phyloP scores from a whole-genome alignment of 2,113 vertebrate genomes.

The Mandrillus leucophaeus region DNA sequence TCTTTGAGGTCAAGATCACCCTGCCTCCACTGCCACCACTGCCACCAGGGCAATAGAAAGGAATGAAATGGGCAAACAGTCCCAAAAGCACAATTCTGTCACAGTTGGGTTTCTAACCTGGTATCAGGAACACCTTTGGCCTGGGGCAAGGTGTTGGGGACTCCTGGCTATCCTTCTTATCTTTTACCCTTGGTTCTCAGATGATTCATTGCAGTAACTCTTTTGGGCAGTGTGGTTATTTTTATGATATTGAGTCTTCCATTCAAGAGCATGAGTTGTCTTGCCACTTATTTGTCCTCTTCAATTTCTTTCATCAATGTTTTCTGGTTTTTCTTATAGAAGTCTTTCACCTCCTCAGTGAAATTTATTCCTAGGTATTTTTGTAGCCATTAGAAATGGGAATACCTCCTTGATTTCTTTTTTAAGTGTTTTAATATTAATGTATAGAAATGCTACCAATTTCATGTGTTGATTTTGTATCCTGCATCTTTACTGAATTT shows the following conservation, averaged over 20 bases:
- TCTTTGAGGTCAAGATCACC: background rate
- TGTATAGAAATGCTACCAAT: background rate
- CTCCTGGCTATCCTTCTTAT: background rate
- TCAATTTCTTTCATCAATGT: background rate
- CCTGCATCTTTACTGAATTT: background rate
- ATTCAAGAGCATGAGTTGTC: background rate
- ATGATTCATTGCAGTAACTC: background rate
- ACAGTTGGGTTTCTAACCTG: background rate
- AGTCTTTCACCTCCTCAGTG: background rate
- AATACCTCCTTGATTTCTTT: background rate
- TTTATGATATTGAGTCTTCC: background rate
- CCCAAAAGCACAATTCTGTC: background rate
- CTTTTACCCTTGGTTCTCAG: background rate
- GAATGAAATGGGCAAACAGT: background rate
- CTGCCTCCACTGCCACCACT: rapidly evolving
- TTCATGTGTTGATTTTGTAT: background rate
- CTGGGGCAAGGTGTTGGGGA: too few species aligned
- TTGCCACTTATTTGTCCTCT: background rate
- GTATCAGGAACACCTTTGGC: background rate
- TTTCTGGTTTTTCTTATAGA: background rate
- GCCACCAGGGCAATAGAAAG: background rate
- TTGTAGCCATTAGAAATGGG: background rate
- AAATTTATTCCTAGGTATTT: background rate
- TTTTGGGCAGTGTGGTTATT: background rate
- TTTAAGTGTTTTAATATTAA: background rate